A percentile compares a stretch with the other conserved stretches of the same genome.
These are phyloP conservation scores for Scrobipalpa atriplicella DNA, from an alignment of 2,888 invertebrate genomes.

Conservation along the genomic window DNA sequence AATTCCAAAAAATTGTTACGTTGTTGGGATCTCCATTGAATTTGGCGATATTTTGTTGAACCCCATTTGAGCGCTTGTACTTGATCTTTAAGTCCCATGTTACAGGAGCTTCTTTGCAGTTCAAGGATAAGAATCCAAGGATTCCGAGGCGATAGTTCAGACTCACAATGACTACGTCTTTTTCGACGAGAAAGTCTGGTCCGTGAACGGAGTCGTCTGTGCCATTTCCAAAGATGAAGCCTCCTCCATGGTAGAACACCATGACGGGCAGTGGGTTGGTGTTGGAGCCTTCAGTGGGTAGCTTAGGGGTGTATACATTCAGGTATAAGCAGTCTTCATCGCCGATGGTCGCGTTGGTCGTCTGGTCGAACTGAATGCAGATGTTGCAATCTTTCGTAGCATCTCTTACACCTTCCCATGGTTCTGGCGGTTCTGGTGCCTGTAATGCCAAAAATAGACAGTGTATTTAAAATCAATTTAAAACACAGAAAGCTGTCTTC, in stretches of 20 bases:
- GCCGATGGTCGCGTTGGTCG: conserved; percentile 76
- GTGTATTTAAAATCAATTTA: neutral
- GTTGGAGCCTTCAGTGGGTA: conserved; percentile 48
- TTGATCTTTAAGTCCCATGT: conserved; percentile 80
- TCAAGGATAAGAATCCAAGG: too few relatives aligned
- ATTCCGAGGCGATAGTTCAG: conserved; percentile 74
- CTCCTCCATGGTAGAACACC: conserved; percentile 76
- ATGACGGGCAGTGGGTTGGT: conserved; percentile 65
- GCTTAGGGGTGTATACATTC: conserved; percentile 85
- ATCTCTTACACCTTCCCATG: conserved; percentile 85
- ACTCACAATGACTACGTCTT: conserved; percentile 68
- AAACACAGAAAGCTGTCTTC: neutral
- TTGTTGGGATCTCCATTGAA: too few relatives aligned
- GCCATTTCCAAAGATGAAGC: conserved; percentile 73
- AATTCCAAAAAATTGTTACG: conserved; percentile 79
- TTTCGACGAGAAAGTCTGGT: conserved; percentile 71
- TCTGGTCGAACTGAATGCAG: conserved; percentile 85
- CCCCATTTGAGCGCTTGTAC: conserved; percentile 79
- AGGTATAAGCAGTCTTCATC: conserved; percentile 86
- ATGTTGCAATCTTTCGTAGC: conserved; percentile 84
- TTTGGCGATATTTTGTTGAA: conserved; percentile 70
- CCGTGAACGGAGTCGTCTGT: conserved; percentile 66
- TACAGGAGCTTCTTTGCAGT: conserved; percentile 69
- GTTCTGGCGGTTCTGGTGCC: conserved; percentile 64
- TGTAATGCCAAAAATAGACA: conserved; percentile 42